These are phyloP conservation scores for Ethmia dodecea DNA, from an alignment of 2,888 invertebrate genomes.

Conservation along the genomic window DNA sequence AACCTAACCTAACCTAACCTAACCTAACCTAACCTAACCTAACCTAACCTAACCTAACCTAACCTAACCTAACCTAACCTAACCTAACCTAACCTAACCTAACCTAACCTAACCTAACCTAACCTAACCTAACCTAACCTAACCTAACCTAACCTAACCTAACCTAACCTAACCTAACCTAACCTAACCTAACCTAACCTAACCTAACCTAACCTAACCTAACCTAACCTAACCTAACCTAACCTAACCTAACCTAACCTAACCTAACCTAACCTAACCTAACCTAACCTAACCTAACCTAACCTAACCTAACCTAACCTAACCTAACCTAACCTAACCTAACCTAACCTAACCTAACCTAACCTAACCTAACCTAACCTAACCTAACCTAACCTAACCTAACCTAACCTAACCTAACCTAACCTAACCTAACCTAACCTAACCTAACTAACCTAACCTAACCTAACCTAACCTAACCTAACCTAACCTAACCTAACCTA, in stretches of 20 bases:
- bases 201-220: slow-evolving; percentile 14
- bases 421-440: not conserved
- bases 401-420: slow-evolving; percentile 5
- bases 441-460: too few species aligned
- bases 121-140: slow-evolving; percentile 7
- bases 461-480: too few species aligned
- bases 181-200: slow-evolving; percentile 13
- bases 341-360: slow-evolving; percentile 3
- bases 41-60: slow-evolving; percentile 8
- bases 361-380: slow-evolving; percentile 10
- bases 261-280: slow-evolving; percentile 4
- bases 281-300: slow-evolving; percentile 2
- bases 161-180: slow-evolving; percentile 13
- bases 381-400: slow-evolving; percentile 7
- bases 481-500: too few species aligned
- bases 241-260: slow-evolving; percentile 8
- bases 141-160: slow-evolving; percentile 11
- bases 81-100: slow-evolving; percentile 4
- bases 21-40: slow-evolving; percentile 8
- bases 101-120: slow-evolving; percentile 4
- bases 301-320: slow-evolving; percentile 1
- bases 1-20: slow-evolving; percentile 8
- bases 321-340: slow-evolving; percentile 3
- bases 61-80: slow-evolving; percentile 7
- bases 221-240: slow-evolving; percentile 12